Conservation (phyloP, 2,888 invertebrate species). For the Calameuta pallipes region DNA sequence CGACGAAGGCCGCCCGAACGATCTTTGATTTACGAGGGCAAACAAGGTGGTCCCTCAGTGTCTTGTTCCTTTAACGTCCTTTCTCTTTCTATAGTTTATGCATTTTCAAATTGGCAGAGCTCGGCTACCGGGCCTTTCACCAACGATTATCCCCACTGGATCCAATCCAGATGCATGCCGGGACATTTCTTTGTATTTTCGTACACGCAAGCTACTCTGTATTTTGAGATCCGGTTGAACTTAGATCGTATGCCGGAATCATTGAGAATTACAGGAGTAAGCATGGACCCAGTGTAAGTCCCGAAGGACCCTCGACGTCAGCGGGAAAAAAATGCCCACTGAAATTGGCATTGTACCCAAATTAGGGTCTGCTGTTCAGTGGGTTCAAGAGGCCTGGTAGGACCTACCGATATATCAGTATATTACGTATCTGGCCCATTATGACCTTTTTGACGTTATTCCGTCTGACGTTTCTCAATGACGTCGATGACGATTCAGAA, state of each 20-base stretch:
- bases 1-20: conserved; percentile 20
- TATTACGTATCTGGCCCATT: neutral
- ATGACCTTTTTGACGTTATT: neutral
- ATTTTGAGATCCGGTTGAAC: neutral
- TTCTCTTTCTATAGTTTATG: neutral
- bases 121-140: neutral
- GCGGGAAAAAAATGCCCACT: neutral
- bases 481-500: neutral
- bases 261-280: neutral
- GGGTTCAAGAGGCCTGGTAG: neutral
- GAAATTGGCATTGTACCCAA: conserved; percentile 2
- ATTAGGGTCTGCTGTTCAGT: neutral
- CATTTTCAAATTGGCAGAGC: neutral
- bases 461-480: neutral
- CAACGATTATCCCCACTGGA: neutral
- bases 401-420: neutral
- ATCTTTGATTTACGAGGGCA: conserved; percentile 41
- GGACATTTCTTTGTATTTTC: neutral
- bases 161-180: neutral
- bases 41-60: conserved; percentile 39
- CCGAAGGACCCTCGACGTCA: neutral
- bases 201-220: neutral
- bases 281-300: neutral
- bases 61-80: conserved; percentile 10
- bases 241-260: neutral